These are phyloP conservation scores for Malurus melanocephalus DNA, from an alignment of 2,113 vertebrate species.

Conservation along the genomic window DNA sequence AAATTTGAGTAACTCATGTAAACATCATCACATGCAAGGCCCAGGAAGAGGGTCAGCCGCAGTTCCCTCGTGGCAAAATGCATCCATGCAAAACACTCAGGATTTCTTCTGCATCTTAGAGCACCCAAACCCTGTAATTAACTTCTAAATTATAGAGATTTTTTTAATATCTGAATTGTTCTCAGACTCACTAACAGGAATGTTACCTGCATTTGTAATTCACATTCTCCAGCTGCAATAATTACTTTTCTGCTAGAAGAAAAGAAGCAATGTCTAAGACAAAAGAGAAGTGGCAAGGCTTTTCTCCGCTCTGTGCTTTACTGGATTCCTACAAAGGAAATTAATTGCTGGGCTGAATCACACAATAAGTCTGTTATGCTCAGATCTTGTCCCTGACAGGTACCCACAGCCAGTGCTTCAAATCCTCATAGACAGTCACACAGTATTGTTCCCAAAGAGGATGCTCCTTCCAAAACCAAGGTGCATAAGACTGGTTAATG, in stretches of 20 bases:
- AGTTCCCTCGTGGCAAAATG: not conserved
- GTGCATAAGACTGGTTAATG: not conserved
- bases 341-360: not conserved
- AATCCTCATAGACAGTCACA: not conserved
- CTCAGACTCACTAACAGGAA: not conserved
- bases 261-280: constrained; percentile 22
- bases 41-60: not conserved
- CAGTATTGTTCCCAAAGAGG: not conserved
- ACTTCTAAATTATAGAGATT: not conserved
- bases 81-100: not conserved
- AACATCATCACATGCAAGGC: not conserved
- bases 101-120: not conserved
- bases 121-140: not conserved
- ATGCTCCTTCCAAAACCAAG: not conserved
- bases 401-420: not conserved
- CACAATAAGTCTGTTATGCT: not conserved
- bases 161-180: not conserved
- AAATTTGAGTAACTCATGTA: not conserved
- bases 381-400: not conserved
- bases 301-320: not conserved
- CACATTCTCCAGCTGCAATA: not conserved
- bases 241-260: constrained; percentile 3
- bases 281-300: constrained; percentile 26
- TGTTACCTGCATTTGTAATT: not conserved
- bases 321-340: not conserved